Conservation (phyloP, 2,113 vertebrate genomes). For the Gila orcuttii region DNA sequence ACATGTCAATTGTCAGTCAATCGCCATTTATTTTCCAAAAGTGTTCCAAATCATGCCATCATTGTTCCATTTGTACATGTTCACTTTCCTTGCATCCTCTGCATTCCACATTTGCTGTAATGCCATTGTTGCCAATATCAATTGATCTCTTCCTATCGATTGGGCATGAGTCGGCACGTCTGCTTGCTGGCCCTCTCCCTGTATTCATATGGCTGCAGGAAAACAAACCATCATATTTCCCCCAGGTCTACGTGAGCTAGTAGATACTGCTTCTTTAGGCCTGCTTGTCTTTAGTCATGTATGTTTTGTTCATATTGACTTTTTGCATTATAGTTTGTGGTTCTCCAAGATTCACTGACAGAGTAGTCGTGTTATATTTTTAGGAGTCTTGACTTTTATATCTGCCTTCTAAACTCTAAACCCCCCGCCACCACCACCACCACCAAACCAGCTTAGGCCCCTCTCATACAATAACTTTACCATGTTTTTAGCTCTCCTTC, state of each 20-base stretch:
- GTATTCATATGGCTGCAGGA: constrained; percentile 24
- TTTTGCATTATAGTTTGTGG: neutral
- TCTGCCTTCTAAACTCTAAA: neutral
- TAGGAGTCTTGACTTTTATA: neutral
- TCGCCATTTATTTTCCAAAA: constrained; percentile 42
- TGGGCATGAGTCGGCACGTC: constrained; percentile 53
- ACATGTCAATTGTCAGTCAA: constrained; percentile 45
- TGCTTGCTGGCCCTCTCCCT: constrained; percentile 20
- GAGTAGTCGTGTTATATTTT: neutral
- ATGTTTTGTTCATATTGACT: neutral
- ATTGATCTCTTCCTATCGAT: constrained; percentile 53
- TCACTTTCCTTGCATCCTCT: constrained; percentile 7
- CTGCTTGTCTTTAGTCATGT: neutral
- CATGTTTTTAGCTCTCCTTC: neutral
- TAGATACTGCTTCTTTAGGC: constrained; percentile 4
- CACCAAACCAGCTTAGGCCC: neutral
- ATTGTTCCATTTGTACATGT: constrained; percentile 34
- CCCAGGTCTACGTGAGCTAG: constrained; percentile 13
- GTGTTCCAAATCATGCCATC: constrained; percentile 36
- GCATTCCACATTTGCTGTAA: constrained; percentile 14
- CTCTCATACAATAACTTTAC: constrained; percentile 17
- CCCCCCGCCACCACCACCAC: too few relatives aligned
- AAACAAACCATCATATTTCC: constrained; percentile 37
- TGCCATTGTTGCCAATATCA: constrained; percentile 22
- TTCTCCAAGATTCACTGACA: neutral